Base-by-base conservation (phyloP, 2,113 vertebrate species). In the Rattus norvegicus region DNA sequence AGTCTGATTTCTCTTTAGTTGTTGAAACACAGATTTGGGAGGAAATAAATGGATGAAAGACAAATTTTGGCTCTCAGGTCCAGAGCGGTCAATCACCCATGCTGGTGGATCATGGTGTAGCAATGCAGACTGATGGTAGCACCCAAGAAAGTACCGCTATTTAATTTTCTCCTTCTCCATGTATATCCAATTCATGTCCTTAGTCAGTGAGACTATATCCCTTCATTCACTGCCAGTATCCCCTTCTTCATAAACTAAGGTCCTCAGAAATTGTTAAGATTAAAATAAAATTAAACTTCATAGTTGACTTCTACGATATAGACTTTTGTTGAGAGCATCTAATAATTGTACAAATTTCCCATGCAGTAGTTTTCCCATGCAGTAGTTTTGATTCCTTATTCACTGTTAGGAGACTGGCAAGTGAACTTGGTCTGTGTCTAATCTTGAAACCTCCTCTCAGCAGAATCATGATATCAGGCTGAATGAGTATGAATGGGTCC, bases 61-160 rank as follows among this genome's bases (percentile, higher is more conserved):
- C 28, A 43, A 30, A 75, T 22, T 61, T 30, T 59, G 72, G 17
- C 26, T 76, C 28, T 43, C 6, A 61, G 5, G 28, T 39, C 33
- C 14, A 75, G 54, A 75, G 39, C 2, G 22, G 19, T 22, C 10
- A 1, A 9, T 61, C 26, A 30, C 5, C 26, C 30, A 16, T 59
- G 16, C 17, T 19, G 14, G 4, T 19, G 2, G 20, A 8, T 16
- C 20, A 3, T 5, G 1, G 5, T 52, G n/a, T 28, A 61, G 5
- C 9, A 33, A 28, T 12, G 39, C 24, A 47, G 28, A 9, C 28
- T 14, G 26, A 17, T 24, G 16, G 39, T 19, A 13, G 5, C 12
- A 43, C 39, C 28, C 0, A 1, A 63, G 56, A 75, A 20, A 33
- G n/a, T 4, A 39, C 0, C 33, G 16, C 26, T 24, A 14, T 20